Base-by-base conservation (phyloP, 2,888 invertebrate species). In the Sphinx pinastri region DNA sequence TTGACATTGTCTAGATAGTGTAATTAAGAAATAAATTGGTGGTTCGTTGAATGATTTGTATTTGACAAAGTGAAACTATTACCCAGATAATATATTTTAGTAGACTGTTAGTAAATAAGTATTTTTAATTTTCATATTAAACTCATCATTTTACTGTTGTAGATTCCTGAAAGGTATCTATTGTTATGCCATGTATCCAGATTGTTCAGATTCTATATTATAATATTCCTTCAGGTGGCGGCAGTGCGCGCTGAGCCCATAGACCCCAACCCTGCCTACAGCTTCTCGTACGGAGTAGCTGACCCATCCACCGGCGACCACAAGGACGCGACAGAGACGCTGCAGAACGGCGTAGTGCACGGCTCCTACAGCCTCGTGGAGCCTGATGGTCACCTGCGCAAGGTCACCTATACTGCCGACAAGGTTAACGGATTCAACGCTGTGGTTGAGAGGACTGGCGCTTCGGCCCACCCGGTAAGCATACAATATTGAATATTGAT, bases 341-440 rank as follows among this genome's bases (percentile, higher is more conserved):
- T 94, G 38, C 92, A 94, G 84, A 93, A 94, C 81, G 94, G 94
- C 68, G 94, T 94, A 12, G 94, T 94, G 19, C 94, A 94, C 79
- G 94, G 94, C 73, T 91, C 92, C 14, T 94, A 94, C 86, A 94
- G 94, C 80, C 85, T 94, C 72, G 94, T 94, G 49, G 94, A 94
- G 72, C 94, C 94, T 3, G 94, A 94, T 75, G 94, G 94, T 54
- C 94, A 94, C 78, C 73, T 94, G 0, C 82, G 94, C 58, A 86
- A 90, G 75, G 94, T 94, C 67, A 94, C 94, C 14, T 94, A 94
- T 84, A 94, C 94, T n/a, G 94, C 94, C 0, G 94, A 94, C 76
- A 91, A 94, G 68, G 78, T 94, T 71, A 94, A 94, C 76, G 94
- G 94, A 0, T 94, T 94, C 86, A 94, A 94, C 75, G 94, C 94